Conservation (phyloP, 2,797 vertebrate genomes). For the Spinibarbus caldwelli region DNA sequence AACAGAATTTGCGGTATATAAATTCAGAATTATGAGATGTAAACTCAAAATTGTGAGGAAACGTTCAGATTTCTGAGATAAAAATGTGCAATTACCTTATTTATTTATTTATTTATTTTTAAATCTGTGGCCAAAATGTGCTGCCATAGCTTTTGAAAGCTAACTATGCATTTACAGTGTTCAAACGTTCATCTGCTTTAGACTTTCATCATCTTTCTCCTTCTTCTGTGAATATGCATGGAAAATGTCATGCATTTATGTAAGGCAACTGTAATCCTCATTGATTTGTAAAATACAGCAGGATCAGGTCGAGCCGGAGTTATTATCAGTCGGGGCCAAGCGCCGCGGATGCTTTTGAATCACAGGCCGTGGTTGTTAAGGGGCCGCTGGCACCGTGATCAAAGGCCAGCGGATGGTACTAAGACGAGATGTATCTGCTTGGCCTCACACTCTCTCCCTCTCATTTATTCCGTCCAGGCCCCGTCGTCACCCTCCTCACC, state of each 20-base stretch:
- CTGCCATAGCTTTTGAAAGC: background rate
- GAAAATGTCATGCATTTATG: constrained; percentile 25
- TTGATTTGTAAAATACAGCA: constrained; percentile 46
- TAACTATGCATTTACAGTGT: background rate
- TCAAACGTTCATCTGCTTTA: background rate
- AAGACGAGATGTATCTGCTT: constrained; percentile 56
- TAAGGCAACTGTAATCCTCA: constrained; percentile 31
- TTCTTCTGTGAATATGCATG: constrained; percentile 28
- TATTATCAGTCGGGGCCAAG: constrained; percentile 36
- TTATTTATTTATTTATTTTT: background rate
- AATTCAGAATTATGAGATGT: no score
- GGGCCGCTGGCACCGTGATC: constrained; percentile 42
- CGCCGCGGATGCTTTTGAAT: constrained; percentile 28
- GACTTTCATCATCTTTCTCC: constrained; percentile 29
- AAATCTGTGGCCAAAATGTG: background rate
- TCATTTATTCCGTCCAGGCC: constrained; percentile 83
- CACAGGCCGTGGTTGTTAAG: constrained; percentile 37
- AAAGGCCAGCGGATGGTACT: constrained; percentile 49
- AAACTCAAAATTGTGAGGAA: no score
- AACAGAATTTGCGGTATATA: no score
- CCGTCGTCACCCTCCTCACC: constrained; percentile 86
- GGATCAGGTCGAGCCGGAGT: constrained; percentile 19
- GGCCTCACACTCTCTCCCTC: constrained; percentile 42
- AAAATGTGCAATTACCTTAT: background rate
- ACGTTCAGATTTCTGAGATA: no score